These are phyloP conservation scores for Sciaenops ocellatus DNA, from an alignment of 2,797 vertebrate species.

Conservation along the genomic window DNA sequence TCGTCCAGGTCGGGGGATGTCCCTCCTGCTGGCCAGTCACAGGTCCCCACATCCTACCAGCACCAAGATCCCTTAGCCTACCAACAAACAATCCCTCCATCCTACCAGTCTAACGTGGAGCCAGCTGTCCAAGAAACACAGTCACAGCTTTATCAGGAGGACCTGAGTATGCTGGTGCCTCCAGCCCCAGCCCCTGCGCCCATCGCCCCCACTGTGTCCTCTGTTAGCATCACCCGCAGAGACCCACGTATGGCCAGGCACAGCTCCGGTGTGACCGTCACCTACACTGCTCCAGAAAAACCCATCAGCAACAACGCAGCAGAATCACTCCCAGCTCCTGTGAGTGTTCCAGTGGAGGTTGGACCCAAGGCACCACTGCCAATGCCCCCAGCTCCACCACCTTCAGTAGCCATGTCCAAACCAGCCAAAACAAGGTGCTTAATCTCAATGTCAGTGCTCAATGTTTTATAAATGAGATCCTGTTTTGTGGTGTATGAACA, in stretches of 20 bases:
- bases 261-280: slow-evolving; percentile 54
- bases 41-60: slow-evolving; percentile 45
- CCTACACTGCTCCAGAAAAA: slow-evolving; percentile 68
- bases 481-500: background rate
- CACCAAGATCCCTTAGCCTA: slow-evolving; percentile 56
- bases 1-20: slow-evolving; percentile 70
- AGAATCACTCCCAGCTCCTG: slow-evolving; percentile 53
- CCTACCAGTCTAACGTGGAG: slow-evolving; percentile 66
- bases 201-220: slow-evolving; percentile 80
- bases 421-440: slow-evolving; percentile 71
- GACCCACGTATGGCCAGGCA: slow-evolving; percentile 93
- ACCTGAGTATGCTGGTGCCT: slow-evolving; percentile 62
- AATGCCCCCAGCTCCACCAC: slow-evolving; percentile 76
- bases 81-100: slow-evolving; percentile 36
- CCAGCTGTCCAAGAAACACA: slow-evolving; percentile 70
- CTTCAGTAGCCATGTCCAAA: slow-evolving; percentile 57
- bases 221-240: slow-evolving; percentile 92
- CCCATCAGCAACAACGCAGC: slow-evolving; percentile 27
- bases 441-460: background rate
- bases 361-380: slow-evolving; percentile 70
- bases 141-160: slow-evolving; percentile 70
- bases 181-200: slow-evolving; percentile 64
- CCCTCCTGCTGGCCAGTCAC: slow-evolving; percentile 53
- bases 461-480: too few relatives aligned
- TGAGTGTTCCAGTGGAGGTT: slow-evolving; percentile 66